Evolutionary conservation across 1,140 invertebrate species (phyloP).

Genomic region (Aphelenchoides avenae): DNA sequence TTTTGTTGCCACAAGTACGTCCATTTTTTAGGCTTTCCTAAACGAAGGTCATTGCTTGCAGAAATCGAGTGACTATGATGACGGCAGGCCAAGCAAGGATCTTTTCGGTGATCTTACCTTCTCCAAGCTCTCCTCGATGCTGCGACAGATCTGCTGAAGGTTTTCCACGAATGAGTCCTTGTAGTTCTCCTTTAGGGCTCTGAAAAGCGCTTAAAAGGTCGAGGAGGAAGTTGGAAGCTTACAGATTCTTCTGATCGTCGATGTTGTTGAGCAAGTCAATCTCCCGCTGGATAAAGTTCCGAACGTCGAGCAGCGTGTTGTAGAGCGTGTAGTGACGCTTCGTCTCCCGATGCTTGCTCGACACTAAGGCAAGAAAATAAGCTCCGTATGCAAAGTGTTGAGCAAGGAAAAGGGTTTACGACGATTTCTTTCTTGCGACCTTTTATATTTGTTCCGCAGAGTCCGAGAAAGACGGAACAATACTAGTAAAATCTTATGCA

Average conservation of each 20-base stretch:
- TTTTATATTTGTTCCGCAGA: no score
- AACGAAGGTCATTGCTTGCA: no score
- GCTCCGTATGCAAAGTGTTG: conserved; percentile 10
- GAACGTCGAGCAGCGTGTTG: conserved; percentile 89
- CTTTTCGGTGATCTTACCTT: no score
- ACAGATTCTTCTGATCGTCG: conserved; percentile 83
- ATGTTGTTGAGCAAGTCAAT: conserved; percentile 85
- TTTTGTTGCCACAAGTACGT: no score
- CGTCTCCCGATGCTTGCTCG: conserved; percentile 87
- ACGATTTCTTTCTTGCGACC: no score
- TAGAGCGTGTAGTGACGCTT: conserved; percentile 94
- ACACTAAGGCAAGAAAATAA: conserved; percentile 68
- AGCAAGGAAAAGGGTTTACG: conserved; percentile 20
- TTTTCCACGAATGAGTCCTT: conserved; percentile 54
- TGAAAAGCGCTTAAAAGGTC: conserved; percentile 31
- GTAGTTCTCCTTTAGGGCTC: conserved; percentile 42
- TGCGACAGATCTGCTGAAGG: conserved; percentile 60
- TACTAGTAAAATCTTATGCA: no score
- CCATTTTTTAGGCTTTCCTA: no score
- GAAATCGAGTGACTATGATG: no score
- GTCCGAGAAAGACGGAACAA: no score
- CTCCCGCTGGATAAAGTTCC: conserved; percentile 84
- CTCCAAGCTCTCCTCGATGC: conserved; percentile 38
- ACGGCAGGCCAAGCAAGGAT: no score
- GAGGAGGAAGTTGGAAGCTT: no score